Percentiles rank a stretch among this genome's conserved stretches.
Conservation (phyloP, 2,888 invertebrate species). For the Cerceris rybyensis region DNA sequence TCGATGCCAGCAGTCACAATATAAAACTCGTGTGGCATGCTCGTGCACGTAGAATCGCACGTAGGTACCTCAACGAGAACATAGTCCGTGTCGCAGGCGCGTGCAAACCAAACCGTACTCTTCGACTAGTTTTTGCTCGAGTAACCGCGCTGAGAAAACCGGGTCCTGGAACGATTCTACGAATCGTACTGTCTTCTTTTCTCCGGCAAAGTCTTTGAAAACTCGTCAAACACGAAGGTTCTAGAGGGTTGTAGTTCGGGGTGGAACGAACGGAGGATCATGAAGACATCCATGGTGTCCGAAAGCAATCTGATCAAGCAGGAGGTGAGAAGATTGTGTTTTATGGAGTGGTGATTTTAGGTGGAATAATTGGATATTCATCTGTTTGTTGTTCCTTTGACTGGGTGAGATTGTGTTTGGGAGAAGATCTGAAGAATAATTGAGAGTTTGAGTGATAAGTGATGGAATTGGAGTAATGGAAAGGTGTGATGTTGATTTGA, state of each 20-base stretch:
- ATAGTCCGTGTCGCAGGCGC: constrained; percentile 29
- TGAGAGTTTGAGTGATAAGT: no score
- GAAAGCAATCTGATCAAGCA: constrained; percentile 73
- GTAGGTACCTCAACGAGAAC: constrained; percentile 24
- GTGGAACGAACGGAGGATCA: constrained; percentile 61
- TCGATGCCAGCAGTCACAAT: constrained; percentile 72
- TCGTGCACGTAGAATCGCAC: constrained; percentile 33
- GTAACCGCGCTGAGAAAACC: neutral
- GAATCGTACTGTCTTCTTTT: constrained; percentile 19
- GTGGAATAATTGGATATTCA: neutral
- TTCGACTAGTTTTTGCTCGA: neutral
- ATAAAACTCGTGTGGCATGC: constrained; percentile 71
- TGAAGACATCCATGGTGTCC: constrained; percentile 76
- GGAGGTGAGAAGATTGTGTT: constrained; percentile 73
- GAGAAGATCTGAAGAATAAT: no score
- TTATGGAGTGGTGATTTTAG: constrained; percentile 1
- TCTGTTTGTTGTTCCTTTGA: no score
- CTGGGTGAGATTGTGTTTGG: no score
- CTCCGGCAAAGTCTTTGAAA: neutral
- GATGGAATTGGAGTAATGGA: no score
- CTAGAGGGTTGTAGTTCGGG: constrained; percentile 49
- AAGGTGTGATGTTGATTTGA: no score
- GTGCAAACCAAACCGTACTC: constrained; percentile 11
- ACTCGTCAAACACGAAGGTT: constrained; percentile 48
- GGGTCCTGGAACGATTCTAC: neutral